Evolutionary conservation across 1,140 invertebrate genomes (phyloP), one percentile per base, ranked within the genome.

Genomic region (Globodera ellingtonae): DNA sequence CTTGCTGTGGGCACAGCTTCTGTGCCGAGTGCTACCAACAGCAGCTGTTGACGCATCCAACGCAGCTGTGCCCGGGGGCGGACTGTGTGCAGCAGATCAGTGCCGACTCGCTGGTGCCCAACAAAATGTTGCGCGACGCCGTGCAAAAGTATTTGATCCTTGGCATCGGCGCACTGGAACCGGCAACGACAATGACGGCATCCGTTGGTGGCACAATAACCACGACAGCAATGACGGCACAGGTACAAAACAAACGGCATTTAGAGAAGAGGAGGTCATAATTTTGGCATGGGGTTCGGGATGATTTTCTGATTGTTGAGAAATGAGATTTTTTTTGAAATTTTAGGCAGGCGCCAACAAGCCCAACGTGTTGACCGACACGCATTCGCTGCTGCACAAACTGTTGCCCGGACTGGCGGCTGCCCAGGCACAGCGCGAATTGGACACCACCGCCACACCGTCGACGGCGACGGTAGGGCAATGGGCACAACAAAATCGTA

Each of bases 1-100:
- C 95, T 2, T 98, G 97, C 89, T 99, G 96, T 90, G 96, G 95
- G 21, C 95, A 95, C 90, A 97, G 95, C 44, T 98, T 96, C 91
- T 99, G 97, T 91, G 96, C 98, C 91, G 96, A 98, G 91, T 98
- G 96, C 95, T 92, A 82, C 24, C 78, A 79, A n/a, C 72, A 79
- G 24, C 56, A 69, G 35, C 35, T 84, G 69, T 50, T 84, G 18
- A 96, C 98, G 87, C 95, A 95, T 1, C 95, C 97, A 86, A 94
- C 96, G 78, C 94, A 96, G 83, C 93, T 95, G 88, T 98, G 96
- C 90, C 96, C 96, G 9, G 85, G 85, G 24, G 70, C 65, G 35
- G 93, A 94, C 87, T 98, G 96, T 90, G 93, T 94, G 66, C 94
- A 96, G 89, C 94, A 94, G 85, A 94, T 97, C 73, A 95, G 94